phyloP scores from a whole-genome alignment of 2,113 vertebrate species.

The Isurus oxyrinchus region DNA sequence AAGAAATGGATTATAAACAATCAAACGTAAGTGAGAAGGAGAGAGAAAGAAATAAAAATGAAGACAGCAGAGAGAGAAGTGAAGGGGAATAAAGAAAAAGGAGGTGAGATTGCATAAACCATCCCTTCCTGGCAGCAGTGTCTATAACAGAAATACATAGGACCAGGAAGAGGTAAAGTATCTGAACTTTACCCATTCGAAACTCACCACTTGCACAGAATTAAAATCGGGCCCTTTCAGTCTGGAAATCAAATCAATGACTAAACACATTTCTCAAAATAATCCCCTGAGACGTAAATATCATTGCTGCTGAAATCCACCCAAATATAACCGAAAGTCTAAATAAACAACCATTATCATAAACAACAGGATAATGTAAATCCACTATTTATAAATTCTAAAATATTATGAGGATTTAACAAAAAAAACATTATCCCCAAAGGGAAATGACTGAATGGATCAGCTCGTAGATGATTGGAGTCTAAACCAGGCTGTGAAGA shows the following conservation, averaged over 20 bases:
- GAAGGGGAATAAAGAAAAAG: background rate
- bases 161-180: background rate
- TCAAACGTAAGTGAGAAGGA: background rate
- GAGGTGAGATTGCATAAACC: background rate
- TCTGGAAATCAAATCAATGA: background rate
- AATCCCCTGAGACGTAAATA: background rate
- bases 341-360: conserved; percentile 7
- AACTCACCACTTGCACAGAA: background rate
- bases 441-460: conserved; percentile 26
- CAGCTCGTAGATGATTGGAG: background rate
- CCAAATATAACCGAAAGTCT: background rate
- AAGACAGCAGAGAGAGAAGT: no score
- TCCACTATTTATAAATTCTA: background rate
- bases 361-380: background rate
- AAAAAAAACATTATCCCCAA: background rate
- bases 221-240: no score
- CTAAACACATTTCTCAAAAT: background rate
- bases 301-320: background rate
- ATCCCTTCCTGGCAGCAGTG: background rate
- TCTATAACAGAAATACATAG: background rate
- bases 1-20: background rate
- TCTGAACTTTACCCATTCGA: no score
- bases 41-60: background rate
- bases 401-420: background rate
- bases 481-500: background rate